phyloP scores from a whole-genome alignment of 2,888 invertebrate genomes.

The Mythimna albipuncta region DNA sequence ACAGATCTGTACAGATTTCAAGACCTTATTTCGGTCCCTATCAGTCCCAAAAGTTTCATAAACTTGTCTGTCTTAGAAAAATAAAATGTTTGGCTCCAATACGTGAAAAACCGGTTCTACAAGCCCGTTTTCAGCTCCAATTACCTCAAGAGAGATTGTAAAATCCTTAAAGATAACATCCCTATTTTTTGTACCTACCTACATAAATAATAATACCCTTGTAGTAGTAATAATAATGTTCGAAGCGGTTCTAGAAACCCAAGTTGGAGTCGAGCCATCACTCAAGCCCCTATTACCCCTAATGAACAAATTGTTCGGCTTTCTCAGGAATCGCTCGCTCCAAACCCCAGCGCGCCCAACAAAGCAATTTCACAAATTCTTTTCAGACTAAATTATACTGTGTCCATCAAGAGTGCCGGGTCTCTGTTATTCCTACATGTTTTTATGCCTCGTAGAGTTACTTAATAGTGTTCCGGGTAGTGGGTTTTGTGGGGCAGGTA shows the following conservation, averaged over 20 bases:
- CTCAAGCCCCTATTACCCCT: constrained; percentile 50
- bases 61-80: neutral
- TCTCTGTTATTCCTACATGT: constrained; percentile 79
- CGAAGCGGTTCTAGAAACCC: constrained; percentile 51
- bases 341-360: constrained; percentile 53
- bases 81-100: neutral
- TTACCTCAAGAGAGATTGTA: neutral
- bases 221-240: constrained; percentile 48
- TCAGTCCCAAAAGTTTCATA: neutral
- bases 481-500: constrained; percentile 84
- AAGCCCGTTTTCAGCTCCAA: constrained; percentile 15
- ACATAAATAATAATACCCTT: constrained; percentile 8
- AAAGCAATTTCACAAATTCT: constrained; percentile 75
- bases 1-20: neutral
- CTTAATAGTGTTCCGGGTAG: constrained; percentile 88
- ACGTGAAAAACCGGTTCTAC: constrained; percentile 8
- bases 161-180: constrained; percentile 2
- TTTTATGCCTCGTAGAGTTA: constrained; percentile 84
- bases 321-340: constrained; percentile 55
- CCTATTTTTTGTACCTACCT: neutral
- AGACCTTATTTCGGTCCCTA: neutral
- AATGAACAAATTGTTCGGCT: constrained; percentile 52
- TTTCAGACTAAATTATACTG: constrained; percentile 76
- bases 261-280: constrained; percentile 30
- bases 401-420: constrained; percentile 75